These are phyloP conservation scores for Poeciliopsis paucimaculata DNA, from an alignment of 2,797 vertebrate genomes.

Conservation along the genomic window DNA sequence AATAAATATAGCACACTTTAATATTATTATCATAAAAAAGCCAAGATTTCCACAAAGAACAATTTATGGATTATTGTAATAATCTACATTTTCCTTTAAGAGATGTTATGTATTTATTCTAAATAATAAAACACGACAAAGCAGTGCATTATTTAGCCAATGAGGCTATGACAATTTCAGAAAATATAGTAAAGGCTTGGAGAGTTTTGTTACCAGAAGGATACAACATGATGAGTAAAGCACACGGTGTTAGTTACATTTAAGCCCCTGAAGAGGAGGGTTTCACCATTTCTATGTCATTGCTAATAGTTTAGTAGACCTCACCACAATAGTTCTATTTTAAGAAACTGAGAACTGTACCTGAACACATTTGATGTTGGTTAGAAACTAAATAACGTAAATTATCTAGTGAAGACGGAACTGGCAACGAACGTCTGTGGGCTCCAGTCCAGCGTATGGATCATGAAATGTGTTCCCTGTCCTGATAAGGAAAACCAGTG, in stretches of 20 bases:
- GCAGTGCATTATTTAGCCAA: not conserved
- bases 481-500: slow-evolving; percentile 76
- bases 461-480: slow-evolving; percentile 53
- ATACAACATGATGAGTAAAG: not conserved
- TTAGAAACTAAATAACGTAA: not conserved
- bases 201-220: not conserved
- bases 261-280: not conserved
- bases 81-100: not conserved
- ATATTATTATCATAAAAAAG: not conserved
- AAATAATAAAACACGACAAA: not conserved
- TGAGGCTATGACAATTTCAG: too few species aligned
- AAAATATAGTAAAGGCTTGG: not conserved
- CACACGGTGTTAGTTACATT: not conserved
- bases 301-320: not conserved
- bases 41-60: not conserved
- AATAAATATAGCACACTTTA: not conserved
- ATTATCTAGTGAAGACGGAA: not conserved
- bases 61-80: not conserved
- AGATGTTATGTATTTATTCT: not conserved
- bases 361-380: not conserved
- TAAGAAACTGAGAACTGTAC: not conserved
- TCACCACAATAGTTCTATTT: not conserved
- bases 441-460: slow-evolving; percentile 17
- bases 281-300: not conserved
- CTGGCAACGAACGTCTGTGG: not conserved